phyloP scores from a whole-genome alignment of 2,888 invertebrate species.

The Lasioglossum oenotherae region DNA sequence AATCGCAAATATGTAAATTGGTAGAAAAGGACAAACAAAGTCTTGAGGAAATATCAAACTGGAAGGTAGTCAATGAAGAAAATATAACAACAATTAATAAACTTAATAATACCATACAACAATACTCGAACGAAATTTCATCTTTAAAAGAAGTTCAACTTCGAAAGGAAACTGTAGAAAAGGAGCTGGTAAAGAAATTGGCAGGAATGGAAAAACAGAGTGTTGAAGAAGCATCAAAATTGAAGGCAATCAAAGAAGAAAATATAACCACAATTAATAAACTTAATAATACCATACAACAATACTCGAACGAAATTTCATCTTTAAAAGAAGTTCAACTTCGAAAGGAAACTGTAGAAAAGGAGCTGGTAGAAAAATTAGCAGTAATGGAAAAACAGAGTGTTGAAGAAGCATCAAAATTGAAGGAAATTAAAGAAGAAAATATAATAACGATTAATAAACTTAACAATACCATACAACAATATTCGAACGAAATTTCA shows the following conservation, averaged over 20 bases:
- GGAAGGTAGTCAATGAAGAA: constrained; percentile 16
- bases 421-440: constrained; percentile 11
- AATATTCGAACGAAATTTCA: constrained; percentile 38
- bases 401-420: constrained; percentile 22
- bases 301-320: constrained; percentile 39
- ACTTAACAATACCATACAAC: constrained; percentile 29
- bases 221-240: constrained; percentile 22
- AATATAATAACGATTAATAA: constrained; percentile 18
- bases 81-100: constrained; percentile 19
- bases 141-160: constrained; percentile 38
- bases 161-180: constrained; percentile 47
- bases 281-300: constrained; percentile 28
- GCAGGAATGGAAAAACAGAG: constrained; percentile 41
- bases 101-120: constrained; percentile 29
- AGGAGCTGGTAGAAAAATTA: constrained; percentile 14
- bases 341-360: constrained; percentile 48
- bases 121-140: constrained; percentile 38
- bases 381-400: constrained; percentile 41
- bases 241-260: constrained; percentile 16
- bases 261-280: constrained; percentile 19
- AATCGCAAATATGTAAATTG: constrained; percentile 31
- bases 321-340: constrained; percentile 36
- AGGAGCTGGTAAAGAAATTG: constrained; percentile 18
- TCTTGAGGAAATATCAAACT: constrained; percentile 23
- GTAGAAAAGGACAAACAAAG: constrained; percentile 43